Base-by-base conservation (phyloP, 2,113 vertebrate species). In the Nyctibius bracteatus region DNA sequence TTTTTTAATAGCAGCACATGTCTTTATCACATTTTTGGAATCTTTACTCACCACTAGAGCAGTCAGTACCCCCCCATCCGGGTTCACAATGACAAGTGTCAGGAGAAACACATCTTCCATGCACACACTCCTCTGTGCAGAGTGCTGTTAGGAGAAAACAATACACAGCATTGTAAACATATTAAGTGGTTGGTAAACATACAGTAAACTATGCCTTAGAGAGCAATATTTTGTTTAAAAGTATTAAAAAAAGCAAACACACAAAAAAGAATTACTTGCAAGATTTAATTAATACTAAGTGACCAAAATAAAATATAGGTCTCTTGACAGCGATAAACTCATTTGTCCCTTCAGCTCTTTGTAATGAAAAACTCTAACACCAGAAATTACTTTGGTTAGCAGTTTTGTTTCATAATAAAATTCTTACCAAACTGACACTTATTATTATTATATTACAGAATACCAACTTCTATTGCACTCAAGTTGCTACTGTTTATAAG, bases 31-130 rank as follows among this genome's bases (percentile, higher is more conserved):
- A 10, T 49, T 65, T 90, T 41, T 39, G 19, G 12, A 30, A 61
- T 80, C 46, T 73, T 52, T 81, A 99, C 99, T 99, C 98, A 99
- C 99, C 99, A 89, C 99, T 99, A n/a, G 99, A 99, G 97, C 99
- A 99, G 96, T 99, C 99, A 14, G 98, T 98, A 25, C 99, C 99
- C 91, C 99, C 99, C 99, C 99, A 99, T 84, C 99, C 99, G 1
- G 99, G 99, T 94, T 99, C 99, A 49, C 99, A 99, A 93, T 99
- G 99, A 97, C 99, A 99, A 31, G 99, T 99, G 95, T 99, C 99
- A 2, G 99, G 99, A 90, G 99, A 99, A 77, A 99, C 98, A 9
- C 99, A 99, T 57, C 99, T 99, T 49, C 99, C 99, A 0, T 99
- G 99, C 80, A 99, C 98, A 78, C 99, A 99, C 92, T 99, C 99